A percentile compares a stretch with the other conserved stretches of the same genome.
Conservation (phyloP, 2,113 vertebrate species). For the Pteronura brasiliensis region DNA sequence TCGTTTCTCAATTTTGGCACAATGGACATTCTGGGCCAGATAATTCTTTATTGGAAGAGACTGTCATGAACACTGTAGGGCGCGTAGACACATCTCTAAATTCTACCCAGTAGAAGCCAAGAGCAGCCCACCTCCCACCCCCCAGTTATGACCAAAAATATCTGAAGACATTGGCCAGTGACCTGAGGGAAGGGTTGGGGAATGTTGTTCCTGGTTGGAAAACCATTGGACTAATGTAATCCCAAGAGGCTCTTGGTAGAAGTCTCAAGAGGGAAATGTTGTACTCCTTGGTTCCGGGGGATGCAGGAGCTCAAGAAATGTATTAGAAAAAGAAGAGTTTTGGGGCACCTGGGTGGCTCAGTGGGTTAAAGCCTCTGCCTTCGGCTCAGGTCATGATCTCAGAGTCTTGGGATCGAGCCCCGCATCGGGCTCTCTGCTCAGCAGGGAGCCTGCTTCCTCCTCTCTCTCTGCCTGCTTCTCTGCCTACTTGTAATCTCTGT, state of each 20-base stretch:
- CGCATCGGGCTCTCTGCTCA: too few relatives aligned
- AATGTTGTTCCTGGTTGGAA: neutral
- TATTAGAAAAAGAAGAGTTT: neutral
- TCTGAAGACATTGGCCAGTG: neutral
- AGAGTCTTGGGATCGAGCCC: too few relatives aligned
- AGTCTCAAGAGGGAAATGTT: neutral
- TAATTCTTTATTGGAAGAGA: too few relatives aligned
- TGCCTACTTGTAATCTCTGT: too few relatives aligned
- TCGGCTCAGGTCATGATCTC: too few relatives aligned
- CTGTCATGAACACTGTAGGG: neutral
- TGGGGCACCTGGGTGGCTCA: too few relatives aligned
- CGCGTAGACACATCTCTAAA: neutral
- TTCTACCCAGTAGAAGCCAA: neutral
- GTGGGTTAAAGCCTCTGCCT: too few relatives aligned
- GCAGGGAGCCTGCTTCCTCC: too few relatives aligned
- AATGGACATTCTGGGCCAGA: too few relatives aligned
- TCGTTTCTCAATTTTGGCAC: neutral
- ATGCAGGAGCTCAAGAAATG: neutral
- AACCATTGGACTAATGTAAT: neutral
- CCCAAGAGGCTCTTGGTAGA: neutral
- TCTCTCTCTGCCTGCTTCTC: too few relatives aligned
- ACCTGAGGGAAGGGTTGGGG: too few relatives aligned
- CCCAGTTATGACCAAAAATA: neutral
- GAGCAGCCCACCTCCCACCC: too few relatives aligned
- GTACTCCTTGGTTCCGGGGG: neutral